phyloP scores from a whole-genome alignment of 1,140 invertebrate genomes.

The Drosophila gunungcola region DNA sequence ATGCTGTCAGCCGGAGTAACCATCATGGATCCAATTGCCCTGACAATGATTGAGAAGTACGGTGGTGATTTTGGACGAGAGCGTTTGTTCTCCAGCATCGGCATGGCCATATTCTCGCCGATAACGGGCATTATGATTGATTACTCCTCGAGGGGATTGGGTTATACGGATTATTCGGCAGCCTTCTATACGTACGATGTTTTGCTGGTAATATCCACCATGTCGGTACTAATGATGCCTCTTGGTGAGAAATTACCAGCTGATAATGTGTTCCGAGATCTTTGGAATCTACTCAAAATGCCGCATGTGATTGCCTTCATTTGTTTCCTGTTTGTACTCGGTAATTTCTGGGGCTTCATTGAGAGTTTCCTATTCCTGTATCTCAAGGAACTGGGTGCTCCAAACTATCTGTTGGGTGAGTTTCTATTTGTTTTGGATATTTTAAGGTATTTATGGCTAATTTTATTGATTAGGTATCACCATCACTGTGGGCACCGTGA shows the following conservation, averaged over 20 bases:
- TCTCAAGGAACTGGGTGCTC: conserved; percentile 91
- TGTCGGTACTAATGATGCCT: conserved; percentile 90
- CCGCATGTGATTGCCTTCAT: conserved; percentile 91
- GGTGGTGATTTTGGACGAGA: conserved; percentile 92
- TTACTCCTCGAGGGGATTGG: conserved; percentile 87
- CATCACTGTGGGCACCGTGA: conserved; percentile 91
- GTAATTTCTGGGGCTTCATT: conserved; percentile 93
- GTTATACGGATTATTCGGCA: conserved; percentile 91
- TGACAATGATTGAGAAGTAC: conserved; percentile 92
- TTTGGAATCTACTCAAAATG: conserved; percentile 90
- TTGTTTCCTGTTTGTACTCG: conserved; percentile 90
- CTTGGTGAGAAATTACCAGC: conserved; percentile 89
- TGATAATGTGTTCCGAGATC: conserved; percentile 89
- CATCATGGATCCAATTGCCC: conserved; percentile 92
- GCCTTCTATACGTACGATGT: conserved; percentile 91
- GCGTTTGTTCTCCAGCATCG: conserved; percentile 91
- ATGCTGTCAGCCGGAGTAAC: conserved; percentile 91
- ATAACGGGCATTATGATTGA: conserved; percentile 92
- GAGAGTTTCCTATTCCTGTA: conserved; percentile 94
- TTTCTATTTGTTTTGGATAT: conserved; percentile 4
- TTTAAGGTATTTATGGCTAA: not conserved
- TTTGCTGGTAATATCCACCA: conserved; percentile 88
- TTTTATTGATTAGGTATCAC: conserved; percentile 87
- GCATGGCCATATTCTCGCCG: conserved; percentile 92
- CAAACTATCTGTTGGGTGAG: conserved; percentile 91